A percentile compares a stretch with the other conserved stretches of the same genome.
Conservation (phyloP, 2,797 vertebrate species). For the Sphaeramia orbicularis region DNA sequence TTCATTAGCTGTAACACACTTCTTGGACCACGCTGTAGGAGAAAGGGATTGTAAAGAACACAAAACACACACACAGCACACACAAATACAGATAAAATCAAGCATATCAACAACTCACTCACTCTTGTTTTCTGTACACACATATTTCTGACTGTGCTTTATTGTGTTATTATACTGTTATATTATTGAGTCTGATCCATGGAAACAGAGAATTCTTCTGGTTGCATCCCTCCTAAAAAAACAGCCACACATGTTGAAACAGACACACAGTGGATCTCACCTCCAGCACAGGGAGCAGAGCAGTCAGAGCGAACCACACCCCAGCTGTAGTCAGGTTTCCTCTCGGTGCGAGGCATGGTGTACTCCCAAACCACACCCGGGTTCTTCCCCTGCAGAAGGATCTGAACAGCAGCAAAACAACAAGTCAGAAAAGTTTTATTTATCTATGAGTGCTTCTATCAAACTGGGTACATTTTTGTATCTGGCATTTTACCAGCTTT, state of each 20-base stretch:
- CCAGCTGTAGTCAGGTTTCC: conserved; percentile 90
- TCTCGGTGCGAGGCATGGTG: conserved; percentile 87
- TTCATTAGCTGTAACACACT: conserved; percentile 59
- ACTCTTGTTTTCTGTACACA: background rate
- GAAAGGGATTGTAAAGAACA: background rate
- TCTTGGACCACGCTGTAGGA: conserved; percentile 13
- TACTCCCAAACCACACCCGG: conserved; percentile 96
- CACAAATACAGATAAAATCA: conserved; percentile 9
- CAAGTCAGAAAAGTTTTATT: conserved; percentile 27
- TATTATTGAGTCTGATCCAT: too few relatives aligned
- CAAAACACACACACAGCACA: conserved; percentile 9
- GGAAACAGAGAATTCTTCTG: background rate
- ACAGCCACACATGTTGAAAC: background rate
- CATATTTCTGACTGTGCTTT: background rate
- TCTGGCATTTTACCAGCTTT: too few relatives aligned
- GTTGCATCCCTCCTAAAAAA: background rate
- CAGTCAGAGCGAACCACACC: conserved; percentile 90
- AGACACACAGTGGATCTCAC: conserved; percentile 61
- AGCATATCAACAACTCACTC: background rate
- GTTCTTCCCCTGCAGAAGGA: conserved; percentile 96
- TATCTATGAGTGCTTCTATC: too few relatives aligned
- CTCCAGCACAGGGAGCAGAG: conserved; percentile 91
- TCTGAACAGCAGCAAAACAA: conserved; percentile 75
- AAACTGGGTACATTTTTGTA: too few relatives aligned
- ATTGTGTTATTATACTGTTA: too few relatives aligned